phyloP scores from a whole-genome alignment of 1,140 invertebrate genomes.

The Drepana arcuata region DNA sequence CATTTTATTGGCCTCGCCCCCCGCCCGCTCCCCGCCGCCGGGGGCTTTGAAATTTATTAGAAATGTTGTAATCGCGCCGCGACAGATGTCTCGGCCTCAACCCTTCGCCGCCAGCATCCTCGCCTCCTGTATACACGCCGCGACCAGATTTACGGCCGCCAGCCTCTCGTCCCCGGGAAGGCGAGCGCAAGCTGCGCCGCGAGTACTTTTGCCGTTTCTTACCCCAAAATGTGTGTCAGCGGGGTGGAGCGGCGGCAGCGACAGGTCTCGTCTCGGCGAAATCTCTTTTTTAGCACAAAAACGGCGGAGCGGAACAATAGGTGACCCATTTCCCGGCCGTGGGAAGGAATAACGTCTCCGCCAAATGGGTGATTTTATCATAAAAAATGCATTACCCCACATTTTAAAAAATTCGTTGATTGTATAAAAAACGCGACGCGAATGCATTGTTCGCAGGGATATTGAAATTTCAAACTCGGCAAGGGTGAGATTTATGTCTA shows the following conservation, averaged over 20 bases:
- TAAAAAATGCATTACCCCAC: constrained; percentile 70
- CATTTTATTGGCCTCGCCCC: constrained; percentile 42
- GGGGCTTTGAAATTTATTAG: not conserved
- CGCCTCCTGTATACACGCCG: constrained; percentile 50
- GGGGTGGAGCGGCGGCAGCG: constrained; percentile 33
- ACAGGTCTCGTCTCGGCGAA: constrained; percentile 39
- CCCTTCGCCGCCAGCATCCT: constrained; percentile 19
- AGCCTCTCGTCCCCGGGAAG: constrained; percentile 50
- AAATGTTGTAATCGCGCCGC: constrained; percentile 15
- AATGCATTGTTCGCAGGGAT: constrained; percentile 55
- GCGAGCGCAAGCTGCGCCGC: constrained; percentile 52
- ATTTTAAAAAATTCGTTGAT: constrained; percentile 53
- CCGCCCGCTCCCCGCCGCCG: constrained; percentile 10
- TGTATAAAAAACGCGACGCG: constrained; percentile 46
- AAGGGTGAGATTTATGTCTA: constrained; percentile 68
- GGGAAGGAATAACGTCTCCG: constrained; percentile 66
- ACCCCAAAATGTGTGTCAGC: constrained; percentile 60
- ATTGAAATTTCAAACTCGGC: constrained; percentile 63
- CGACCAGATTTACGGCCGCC: constrained; percentile 38
- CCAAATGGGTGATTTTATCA: constrained; percentile 42
- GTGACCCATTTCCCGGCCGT: constrained; percentile 67
- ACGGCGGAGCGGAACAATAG: constrained; percentile 50
- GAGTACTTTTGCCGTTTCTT: constrained; percentile 60
- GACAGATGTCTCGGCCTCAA: constrained; percentile 22
- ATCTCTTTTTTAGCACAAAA: constrained; percentile 67